phyloP scores from a whole-genome alignment of 2,113 vertebrate species.

The Notothenia coriiceps region DNA sequence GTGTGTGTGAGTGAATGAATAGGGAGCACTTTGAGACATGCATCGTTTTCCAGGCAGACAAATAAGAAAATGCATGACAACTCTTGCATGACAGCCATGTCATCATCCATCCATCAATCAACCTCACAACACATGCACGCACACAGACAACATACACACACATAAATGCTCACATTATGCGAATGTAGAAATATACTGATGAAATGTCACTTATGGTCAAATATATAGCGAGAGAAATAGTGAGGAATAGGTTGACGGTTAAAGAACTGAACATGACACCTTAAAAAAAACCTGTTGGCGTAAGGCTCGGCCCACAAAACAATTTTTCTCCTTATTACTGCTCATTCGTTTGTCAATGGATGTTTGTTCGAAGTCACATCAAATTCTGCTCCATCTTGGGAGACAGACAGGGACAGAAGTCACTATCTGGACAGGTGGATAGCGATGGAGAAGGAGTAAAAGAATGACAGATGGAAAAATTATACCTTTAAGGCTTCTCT shows the following conservation, averaged over 20 bases:
- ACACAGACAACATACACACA: slow-evolving; percentile 19
- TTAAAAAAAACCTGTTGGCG: background rate
- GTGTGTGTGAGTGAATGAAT: slow-evolving; percentile 18
- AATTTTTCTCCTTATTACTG: slow-evolving; percentile 54
- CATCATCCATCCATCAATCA: slow-evolving; percentile 69
- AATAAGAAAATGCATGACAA: slow-evolving; percentile 62
- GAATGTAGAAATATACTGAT: slow-evolving; percentile 41
- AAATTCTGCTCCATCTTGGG: slow-evolving; percentile 32
- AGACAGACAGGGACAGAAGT: slow-evolving; percentile 28
- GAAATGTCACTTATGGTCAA: slow-evolving; percentile 60
- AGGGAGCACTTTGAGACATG: slow-evolving; percentile 24
- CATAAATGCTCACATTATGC: slow-evolving; percentile 26
- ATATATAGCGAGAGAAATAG: slow-evolving; percentile 23
- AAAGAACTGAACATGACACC: slow-evolving; percentile 52
- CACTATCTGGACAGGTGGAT: slow-evolving; percentile 33
- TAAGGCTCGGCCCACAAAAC: slow-evolving; percentile 11
- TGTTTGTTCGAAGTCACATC: slow-evolving; percentile 52
- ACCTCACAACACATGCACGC: slow-evolving; percentile 5
- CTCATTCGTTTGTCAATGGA: slow-evolving; percentile 43
- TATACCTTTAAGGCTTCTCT: slow-evolving; percentile 44
- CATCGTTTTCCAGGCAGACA: slow-evolving; percentile 54
- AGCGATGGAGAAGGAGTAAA: slow-evolving; percentile 20
- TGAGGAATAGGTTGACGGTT: slow-evolving; percentile 12
- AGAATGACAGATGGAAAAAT: slow-evolving; percentile 52
- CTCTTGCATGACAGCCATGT: slow-evolving; percentile 59